Conservation (phyloP, 2,113 vertebrate genomes). For the Coregonus clupeaformis region DNA sequence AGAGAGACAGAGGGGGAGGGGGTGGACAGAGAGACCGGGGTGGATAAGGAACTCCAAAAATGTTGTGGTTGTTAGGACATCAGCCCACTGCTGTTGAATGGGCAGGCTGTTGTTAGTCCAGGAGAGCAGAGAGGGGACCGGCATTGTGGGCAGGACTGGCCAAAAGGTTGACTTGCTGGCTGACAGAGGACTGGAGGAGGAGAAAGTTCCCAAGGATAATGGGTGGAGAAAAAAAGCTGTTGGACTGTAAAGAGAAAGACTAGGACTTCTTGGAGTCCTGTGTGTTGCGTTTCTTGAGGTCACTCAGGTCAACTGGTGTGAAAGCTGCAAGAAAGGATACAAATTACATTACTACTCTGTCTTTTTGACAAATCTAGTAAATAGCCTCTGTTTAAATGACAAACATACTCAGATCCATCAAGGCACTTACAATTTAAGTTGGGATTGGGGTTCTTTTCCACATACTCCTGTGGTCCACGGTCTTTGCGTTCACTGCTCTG, state of each 20-base stretch:
- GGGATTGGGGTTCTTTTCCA: slow-evolving; percentile 96
- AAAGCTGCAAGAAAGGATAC: slow-evolving; percentile 75
- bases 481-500: slow-evolving; percentile 85
- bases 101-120: slow-evolving; percentile 3
- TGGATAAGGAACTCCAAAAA: too few relatives aligned
- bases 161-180: slow-evolving; percentile 59
- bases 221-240: slow-evolving; percentile 46
- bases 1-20: too few relatives aligned
- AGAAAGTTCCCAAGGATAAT: slow-evolving; percentile 62
- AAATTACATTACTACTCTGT: neutral
- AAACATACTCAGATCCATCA: neutral
- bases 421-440: slow-evolving; percentile 88
- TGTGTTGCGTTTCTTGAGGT: slow-evolving; percentile 86
- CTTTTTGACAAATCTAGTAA: neutral
- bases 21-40: too few relatives aligned
- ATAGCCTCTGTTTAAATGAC: neutral
- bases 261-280: slow-evolving; percentile 92
- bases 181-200: slow-evolving; percentile 59
- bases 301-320: slow-evolving; percentile 89
- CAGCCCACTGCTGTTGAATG: neutral
- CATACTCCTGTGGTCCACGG: slow-evolving; percentile 92
- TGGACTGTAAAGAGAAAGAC: slow-evolving; percentile 47
- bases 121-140: slow-evolving; percentile 41
- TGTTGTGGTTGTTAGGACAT: too few relatives aligned
- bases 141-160: slow-evolving; percentile 59